A percentile compares a stretch with the other conserved stretches of the same genome.
Evolutionary conservation across 2,888 invertebrate species (phyloP).

Genomic region (Spialia ferax): DNA sequence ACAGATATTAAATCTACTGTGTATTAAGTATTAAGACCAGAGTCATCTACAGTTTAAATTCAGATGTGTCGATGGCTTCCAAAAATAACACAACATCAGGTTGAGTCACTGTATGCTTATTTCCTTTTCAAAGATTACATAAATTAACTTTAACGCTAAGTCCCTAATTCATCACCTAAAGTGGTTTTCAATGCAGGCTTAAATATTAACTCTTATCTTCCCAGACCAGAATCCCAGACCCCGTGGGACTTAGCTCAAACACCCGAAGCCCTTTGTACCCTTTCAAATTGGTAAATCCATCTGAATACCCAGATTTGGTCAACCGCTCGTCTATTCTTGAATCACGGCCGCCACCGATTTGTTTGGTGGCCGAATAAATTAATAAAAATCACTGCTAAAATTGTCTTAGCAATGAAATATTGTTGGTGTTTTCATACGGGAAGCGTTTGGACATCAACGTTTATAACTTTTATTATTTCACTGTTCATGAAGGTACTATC

Average conservation of each 20-base stretch:
- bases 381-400: conserved; percentile 23
- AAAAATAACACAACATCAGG: too few relatives aligned
- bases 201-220: conserved; percentile 16
- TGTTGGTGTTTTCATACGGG: background rate
- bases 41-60: too few relatives aligned
- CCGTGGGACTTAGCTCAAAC: background rate
- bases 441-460: background rate
- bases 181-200: background rate
- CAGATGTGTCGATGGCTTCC: too few relatives aligned
- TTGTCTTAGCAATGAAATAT: conserved; percentile 1
- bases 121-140: background rate
- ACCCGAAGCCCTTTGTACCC: background rate
- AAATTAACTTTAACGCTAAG: background rate
- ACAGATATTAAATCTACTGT: too few relatives aligned
- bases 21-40: too few relatives aligned
- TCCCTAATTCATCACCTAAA: background rate
- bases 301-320: conserved; percentile 25
- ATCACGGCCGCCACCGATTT: conserved; percentile 1
- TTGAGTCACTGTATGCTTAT: too few relatives aligned
- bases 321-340: background rate
- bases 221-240: conserved; percentile 16
- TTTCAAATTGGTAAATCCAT: conserved; percentile 12
- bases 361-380: conserved; percentile 8
- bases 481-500: too few relatives aligned
- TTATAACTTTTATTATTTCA: background rate